phyloP scores from a whole-genome alignment of 92 coral and sea anemone species.

The Plumapathes pennacea region DNA sequence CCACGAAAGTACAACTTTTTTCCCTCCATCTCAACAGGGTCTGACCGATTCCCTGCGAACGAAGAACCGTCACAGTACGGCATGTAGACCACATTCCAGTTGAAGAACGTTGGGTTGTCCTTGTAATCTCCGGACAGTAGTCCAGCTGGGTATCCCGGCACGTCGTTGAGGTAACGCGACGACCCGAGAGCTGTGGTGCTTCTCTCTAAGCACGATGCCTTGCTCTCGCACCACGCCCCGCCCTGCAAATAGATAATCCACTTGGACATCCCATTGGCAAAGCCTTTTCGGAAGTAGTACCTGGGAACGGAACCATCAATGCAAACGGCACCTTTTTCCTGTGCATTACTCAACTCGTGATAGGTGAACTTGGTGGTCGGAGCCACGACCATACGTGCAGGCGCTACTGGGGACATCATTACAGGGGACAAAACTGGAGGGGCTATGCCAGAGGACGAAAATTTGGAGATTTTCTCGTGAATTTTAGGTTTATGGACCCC shows the following conservation, averaged over 20 bases:
- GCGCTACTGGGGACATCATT: too few species aligned
- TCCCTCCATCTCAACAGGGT: conserved; percentile 69
- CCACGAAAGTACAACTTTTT: conserved; percentile 76
- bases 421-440: too few species aligned
- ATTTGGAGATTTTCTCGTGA: too few species aligned
- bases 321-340: conserved; percentile 75
- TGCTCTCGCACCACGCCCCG: conserved; percentile 94
- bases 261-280: conserved; percentile 39
- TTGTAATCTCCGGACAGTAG: conserved; percentile 48
- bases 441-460: too few species aligned
- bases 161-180: conserved; percentile 31
- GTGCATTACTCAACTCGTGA: conserved; percentile 42
- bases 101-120: conserved; percentile 70
- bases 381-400: too few species aligned
- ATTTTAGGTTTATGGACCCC: too few species aligned
- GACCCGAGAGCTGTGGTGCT: conserved; percentile 74
- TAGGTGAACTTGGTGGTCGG: conserved; percentile 27
- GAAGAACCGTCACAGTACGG: conserved; percentile 98
- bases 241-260: conserved; percentile 91
- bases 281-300: conserved; percentile 67
- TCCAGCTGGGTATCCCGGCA: conserved; percentile 62
- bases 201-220: conserved; percentile 63
- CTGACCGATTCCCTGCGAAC: conserved; percentile 79
- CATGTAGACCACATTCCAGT: conserved; percentile 91
- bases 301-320: conserved; percentile 90